These are phyloP conservation scores for Ianthella basta DNA, from an alignment of 37 sponge, comb jelly and placozoan genomes.

Conservation along the genomic window DNA sequence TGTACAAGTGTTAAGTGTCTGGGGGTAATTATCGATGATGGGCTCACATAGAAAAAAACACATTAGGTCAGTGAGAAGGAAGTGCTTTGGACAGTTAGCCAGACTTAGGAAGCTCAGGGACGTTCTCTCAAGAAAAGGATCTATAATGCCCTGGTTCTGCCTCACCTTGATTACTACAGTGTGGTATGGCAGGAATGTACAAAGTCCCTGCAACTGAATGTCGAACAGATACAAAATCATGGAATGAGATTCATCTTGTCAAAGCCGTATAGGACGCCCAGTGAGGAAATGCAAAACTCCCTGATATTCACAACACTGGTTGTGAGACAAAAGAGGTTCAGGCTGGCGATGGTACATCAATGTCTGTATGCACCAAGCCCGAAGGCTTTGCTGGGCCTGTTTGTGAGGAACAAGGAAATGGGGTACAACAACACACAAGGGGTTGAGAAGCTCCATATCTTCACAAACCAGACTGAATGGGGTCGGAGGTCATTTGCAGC, in stretches of 20 bases:
- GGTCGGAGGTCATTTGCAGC: conserved; percentile 3
- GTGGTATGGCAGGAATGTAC: neutral
- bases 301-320: neutral
- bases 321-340: neutral
- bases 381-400: neutral
- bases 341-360: neutral
- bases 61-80: neutral
- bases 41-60: neutral
- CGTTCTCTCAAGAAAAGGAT: neutral
- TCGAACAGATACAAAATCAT: too few relatives aligned
- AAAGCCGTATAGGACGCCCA: neutral
- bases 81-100: neutral
- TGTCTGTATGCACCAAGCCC: neutral
- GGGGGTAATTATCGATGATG: neutral
- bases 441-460: neutral
- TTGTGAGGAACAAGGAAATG: conserved; percentile 1
- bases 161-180: neutral
- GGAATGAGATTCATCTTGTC: neutral
- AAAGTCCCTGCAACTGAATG: too few relatives aligned
- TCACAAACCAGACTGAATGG: neutral
- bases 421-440: neutral
- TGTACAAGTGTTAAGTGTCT: too few relatives aligned
- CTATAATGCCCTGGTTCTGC: neutral
- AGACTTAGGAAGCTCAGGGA: neutral
- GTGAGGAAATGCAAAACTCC: neutral